Evolutionary conservation across 2,797 vertebrate genomes (phyloP).

Genomic region (Lacerta viridis): DNA sequence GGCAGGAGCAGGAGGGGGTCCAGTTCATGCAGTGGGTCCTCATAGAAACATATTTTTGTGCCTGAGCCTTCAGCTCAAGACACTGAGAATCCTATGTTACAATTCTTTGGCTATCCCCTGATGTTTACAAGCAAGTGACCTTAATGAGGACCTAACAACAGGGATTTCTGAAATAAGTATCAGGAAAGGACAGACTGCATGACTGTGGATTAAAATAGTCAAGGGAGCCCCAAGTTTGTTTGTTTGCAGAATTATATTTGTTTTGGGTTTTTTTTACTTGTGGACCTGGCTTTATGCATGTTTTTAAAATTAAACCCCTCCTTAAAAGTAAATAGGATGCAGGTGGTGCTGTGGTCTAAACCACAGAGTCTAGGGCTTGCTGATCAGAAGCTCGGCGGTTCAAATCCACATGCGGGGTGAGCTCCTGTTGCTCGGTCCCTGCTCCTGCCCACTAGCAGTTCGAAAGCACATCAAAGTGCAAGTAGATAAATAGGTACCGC

Average conservation of each 20-base stretch:
- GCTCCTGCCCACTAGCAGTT: no score
- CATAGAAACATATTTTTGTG: constrained; percentile 40
- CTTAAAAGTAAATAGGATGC: no score
- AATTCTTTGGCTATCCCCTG: constrained; percentile 1
- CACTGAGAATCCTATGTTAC: background rate
- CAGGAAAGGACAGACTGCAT: background rate
- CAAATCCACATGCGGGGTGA: no score
- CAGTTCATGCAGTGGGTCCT: constrained; percentile 19
- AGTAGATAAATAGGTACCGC: no score
- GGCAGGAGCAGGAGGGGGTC: constrained; percentile 32
- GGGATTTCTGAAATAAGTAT: background rate
- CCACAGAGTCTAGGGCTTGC: no score
- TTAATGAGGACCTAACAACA: background rate
- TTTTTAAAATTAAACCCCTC: background rate
- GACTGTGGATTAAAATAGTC: background rate
- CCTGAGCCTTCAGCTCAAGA: constrained; percentile 21
- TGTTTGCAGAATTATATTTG: background rate
- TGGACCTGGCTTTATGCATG: background rate
- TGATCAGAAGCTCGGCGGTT: no score
- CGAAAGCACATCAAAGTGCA: no score
- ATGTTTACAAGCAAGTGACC: background rate
- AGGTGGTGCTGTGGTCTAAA: no score
- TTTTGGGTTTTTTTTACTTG: no score
- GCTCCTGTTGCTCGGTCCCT: no score
- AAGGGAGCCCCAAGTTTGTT: background rate